Percentiles rank a stretch among this genome's conserved stretches.
These are phyloP conservation scores for Malurus melanocephalus DNA, from an alignment of 2,113 vertebrate species.

Conservation along the genomic window DNA sequence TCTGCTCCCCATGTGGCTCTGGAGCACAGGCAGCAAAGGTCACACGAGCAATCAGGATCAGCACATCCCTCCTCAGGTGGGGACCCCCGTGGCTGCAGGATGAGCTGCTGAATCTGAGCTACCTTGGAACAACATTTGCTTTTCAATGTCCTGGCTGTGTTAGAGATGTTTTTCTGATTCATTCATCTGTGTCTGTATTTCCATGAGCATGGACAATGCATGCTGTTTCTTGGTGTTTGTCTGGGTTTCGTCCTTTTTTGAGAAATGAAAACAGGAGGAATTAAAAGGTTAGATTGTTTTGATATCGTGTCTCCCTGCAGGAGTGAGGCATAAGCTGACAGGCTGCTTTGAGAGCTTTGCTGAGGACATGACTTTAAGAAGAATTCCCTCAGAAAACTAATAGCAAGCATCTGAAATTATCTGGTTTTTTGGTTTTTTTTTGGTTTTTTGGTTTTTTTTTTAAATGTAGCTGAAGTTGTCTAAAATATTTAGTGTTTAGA, in stretches of 20 bases:
- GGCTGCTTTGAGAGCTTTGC: constrained; percentile 1
- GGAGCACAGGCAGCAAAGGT: constrained; percentile 56
- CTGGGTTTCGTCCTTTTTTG: neutral
- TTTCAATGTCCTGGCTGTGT: neutral
- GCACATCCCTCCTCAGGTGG: constrained; percentile 35
- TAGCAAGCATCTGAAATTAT: neutral
- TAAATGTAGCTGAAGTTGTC: neutral
- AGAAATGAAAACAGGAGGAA: neutral
- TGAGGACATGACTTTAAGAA: neutral
- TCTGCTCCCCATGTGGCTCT: constrained; percentile 49
- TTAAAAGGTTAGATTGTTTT: constrained; percentile 37
- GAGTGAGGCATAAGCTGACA: neutral
- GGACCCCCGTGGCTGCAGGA: constrained; percentile 39
- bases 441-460: neutral
- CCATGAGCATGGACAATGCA: neutral
- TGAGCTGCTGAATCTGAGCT: neutral
- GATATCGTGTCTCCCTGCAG: neutral
- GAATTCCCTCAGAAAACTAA: neutral
- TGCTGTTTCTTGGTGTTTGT: neutral
- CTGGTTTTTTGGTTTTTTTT: neutral
- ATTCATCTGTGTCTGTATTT: neutral
- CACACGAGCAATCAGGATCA: constrained; percentile 50
- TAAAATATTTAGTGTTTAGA: neutral
- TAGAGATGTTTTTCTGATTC: neutral
- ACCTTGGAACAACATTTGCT: neutral